phyloP scores from a whole-genome alignment of 2,113 vertebrate genomes.

The Hippopotamus amphibius region DNA sequence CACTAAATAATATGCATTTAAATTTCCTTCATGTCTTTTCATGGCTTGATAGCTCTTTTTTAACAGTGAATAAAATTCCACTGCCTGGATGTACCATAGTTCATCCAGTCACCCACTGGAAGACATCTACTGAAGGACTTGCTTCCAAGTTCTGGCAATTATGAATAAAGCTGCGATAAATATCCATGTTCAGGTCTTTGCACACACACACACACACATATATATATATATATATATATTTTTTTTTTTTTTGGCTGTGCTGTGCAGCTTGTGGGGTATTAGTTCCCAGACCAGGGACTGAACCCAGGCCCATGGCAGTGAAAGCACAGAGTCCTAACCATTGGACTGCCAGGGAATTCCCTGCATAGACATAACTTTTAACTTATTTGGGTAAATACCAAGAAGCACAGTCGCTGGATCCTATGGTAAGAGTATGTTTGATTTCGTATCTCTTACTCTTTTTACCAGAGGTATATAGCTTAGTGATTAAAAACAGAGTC shows the following conservation, averaged over 20 bases:
- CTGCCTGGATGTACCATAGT: not conserved
- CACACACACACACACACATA: too few species aligned
- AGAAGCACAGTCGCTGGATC: not conserved
- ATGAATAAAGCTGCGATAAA: constrained; percentile 46
- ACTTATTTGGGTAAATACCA: constrained; percentile 21
- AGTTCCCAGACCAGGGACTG: not conserved
- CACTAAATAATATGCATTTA: not conserved
- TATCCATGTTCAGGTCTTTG: not conserved
- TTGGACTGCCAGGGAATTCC: not conserved
- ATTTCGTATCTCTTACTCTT: constrained; percentile 19
- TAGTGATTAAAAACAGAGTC: constrained; percentile 15
- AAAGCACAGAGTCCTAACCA: not conserved
- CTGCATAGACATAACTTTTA: not conserved
- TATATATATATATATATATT: not conserved
- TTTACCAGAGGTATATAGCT: not conserved
- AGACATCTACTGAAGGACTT: not conserved
- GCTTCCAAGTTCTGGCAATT: constrained; percentile 21
- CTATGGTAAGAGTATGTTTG: not conserved
- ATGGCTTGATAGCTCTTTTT: not conserved
- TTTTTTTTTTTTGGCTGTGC: constrained; percentile 19
- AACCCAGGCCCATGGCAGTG: not conserved
- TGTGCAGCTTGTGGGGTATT: not conserved
- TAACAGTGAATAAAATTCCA: constrained; percentile 16
- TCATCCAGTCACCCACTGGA: not conserved
- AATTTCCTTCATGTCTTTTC: not conserved